Conservation (phyloP, 2,797 vertebrate genomes). For the Micropoecilia bifurca region DNA sequence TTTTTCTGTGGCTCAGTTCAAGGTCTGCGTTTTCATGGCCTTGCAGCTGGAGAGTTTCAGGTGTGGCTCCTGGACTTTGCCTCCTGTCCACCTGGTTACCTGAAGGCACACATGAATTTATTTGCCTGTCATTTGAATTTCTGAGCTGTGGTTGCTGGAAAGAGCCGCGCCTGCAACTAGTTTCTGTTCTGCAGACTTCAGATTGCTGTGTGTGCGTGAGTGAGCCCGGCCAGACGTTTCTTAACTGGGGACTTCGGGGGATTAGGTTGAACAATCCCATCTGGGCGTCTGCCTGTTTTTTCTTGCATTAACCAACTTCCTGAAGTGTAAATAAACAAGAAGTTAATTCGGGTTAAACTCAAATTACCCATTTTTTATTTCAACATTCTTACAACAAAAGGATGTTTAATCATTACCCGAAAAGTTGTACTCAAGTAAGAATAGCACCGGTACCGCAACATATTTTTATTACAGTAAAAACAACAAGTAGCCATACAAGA, state of each 20-base stretch:
- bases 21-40: slow-evolving; percentile 72
- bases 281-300: slow-evolving; percentile 29
- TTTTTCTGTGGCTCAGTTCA: slow-evolving; percentile 58
- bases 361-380: background rate
- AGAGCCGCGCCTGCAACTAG: background rate
- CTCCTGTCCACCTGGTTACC: slow-evolving; percentile 33
- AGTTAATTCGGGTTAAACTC: background rate
- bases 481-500: too few species aligned
- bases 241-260: slow-evolving; percentile 16
- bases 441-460: too few species aligned
- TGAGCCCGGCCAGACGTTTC: slow-evolving; percentile 35
- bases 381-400: background rate
- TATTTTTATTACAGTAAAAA: too few species aligned
- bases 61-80: slow-evolving; percentile 59
- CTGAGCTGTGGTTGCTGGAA: background rate
- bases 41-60: slow-evolving; percentile 20
- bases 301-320: slow-evolving; percentile 24
- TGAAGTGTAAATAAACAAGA: background rate
- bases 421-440: too few species aligned
- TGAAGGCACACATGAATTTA: slow-evolving; percentile 65
- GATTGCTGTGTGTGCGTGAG: background rate
- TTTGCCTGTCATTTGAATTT: slow-evolving; percentile 80
- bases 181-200: slow-evolving; percentile 17
- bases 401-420: background rate
- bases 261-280: slow-evolving; percentile 53